Percentiles rank a stretch among this genome's conserved stretches.
phyloP scores from a whole-genome alignment of 1,140 invertebrate genomes.

The Tetraneura akinire region DNA sequence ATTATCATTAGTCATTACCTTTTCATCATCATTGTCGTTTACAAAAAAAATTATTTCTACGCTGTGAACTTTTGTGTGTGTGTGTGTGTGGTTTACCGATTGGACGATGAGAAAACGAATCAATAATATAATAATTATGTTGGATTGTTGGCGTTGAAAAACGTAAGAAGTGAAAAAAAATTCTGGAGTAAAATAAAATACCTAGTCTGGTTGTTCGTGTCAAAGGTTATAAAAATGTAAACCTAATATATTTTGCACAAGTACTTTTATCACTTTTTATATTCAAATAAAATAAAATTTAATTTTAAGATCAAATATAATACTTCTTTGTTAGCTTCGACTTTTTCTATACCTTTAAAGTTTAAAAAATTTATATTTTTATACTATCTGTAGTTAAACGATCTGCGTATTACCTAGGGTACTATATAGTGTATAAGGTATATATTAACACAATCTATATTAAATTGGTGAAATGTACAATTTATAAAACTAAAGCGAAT shows the following conservation, averaged over 20 bases:
- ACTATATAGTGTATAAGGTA: no score
- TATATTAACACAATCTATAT: no score
- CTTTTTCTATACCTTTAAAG: neutral
- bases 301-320: neutral
- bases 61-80: neutral
- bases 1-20: neutral
- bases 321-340: neutral
- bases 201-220: neutral
- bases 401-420: no score
- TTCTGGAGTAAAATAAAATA: neutral
- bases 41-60: no score
- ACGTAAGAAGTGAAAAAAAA: neutral
- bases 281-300: slow-evolving; percentile 17
- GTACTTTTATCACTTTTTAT: neutral
- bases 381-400: no score
- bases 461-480: no score
- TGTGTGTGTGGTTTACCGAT: neutral
- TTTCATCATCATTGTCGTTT: neutral
- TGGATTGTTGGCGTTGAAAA: neutral
- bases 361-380: neutral
- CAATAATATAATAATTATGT: neutral
- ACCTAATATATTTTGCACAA: neutral
- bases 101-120: neutral
- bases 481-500: no score
- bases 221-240: neutral